Base-by-base conservation (phyloP, 2,797 vertebrate species). In the Lutjanus campechanus region DNA sequence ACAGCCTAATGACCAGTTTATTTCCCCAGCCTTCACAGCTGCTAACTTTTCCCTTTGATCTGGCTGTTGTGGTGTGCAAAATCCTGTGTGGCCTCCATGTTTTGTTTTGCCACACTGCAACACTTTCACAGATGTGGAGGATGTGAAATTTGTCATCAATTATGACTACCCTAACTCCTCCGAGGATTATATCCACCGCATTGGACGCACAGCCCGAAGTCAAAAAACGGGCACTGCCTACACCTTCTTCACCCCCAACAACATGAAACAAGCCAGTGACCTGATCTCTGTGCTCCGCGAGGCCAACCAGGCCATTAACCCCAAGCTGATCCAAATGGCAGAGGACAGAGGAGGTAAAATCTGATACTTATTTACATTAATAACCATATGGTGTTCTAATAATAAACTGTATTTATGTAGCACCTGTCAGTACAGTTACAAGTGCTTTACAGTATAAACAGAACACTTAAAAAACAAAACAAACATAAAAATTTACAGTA, bases 121-220 rank as follows among this genome's bases (percentile, higher is more conserved):
- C 97, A 97, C 96, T 97, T 98, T 98, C 90, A 97, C 98, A 99
- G 98, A 99, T 99, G 98, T 99, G 96, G 97, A 99, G 97, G 97
- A 99, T 97, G 97, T 99, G 96, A 99, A 98, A 99, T 99, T 99
- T 98, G 98, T 99, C 97, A 99, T 99, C 97, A 99, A 99, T 97
- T 99, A 98, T 98, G 97, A 99, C 97, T 99, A 99, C 96, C 98
- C 98, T 96, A 99, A 99, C 97, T 99, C 97, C 95, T 99, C 97
- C 85, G 98, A 99, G 96, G 98, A 99, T 96, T 99, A 99, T 97
- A 98, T 99, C 95, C 97, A 98, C 92, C 97, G 97, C 95, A 99
- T 99, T 96, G 98, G 98, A 96, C 97, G 97, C 95, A 99, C 97
- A 88, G 97, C 97, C 96, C 97, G 97, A 93, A 99, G 97, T 96